phyloP scores from a whole-genome alignment of 2,797 vertebrate species.

The Rousettus madagascariensis region DNA sequence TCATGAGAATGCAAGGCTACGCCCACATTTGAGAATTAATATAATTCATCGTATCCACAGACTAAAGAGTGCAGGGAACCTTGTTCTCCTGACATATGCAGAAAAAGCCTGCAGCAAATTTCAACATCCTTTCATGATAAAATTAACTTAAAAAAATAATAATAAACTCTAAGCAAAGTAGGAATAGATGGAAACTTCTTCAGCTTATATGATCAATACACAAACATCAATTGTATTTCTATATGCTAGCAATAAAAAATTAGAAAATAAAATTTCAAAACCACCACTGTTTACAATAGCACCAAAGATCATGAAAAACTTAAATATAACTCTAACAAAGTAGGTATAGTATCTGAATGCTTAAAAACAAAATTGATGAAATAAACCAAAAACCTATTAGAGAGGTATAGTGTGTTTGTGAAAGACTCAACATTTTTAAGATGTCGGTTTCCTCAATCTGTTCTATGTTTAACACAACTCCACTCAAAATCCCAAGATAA shows the following conservation, averaged over 20 bases:
- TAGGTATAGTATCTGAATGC: neutral
- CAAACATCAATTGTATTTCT: neutral
- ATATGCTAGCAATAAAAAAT: neutral
- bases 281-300: neutral
- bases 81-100: neutral
- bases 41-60: neutral
- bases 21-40: neutral
- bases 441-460: neutral
- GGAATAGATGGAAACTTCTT: neutral
- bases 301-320: neutral
- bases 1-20: neutral
- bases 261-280: constrained; percentile 6
- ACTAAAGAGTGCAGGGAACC: neutral
- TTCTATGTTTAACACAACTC: neutral
- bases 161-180: neutral
- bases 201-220: neutral
- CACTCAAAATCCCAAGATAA: neutral
- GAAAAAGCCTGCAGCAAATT: neutral
- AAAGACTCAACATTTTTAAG: neutral
- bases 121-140: neutral
- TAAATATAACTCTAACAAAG: neutral
- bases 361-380: constrained; percentile 8
- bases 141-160: neutral
- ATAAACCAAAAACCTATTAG: neutral
- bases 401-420: neutral